Conservation (phyloP, 2,113 vertebrate species). For the Saguinus midas region DNA sequence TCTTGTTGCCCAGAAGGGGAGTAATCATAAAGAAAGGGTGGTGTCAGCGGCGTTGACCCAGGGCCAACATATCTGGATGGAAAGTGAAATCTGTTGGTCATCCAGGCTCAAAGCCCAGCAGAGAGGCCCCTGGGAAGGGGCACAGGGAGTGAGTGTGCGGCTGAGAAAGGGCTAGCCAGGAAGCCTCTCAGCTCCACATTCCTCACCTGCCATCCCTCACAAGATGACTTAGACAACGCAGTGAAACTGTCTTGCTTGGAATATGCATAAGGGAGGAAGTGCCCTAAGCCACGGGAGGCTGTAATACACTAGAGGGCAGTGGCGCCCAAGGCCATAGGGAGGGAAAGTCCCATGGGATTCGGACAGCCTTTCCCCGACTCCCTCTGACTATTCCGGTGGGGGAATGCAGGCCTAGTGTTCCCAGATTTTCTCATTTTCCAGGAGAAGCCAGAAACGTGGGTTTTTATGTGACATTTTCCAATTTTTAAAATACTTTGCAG, state of each 20-base stretch:
- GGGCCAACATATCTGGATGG: neutral
- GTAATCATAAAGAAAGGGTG: neutral
- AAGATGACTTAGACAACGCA: too few relatives aligned
- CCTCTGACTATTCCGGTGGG: neutral
- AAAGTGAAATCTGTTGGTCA: neutral
- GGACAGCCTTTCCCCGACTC: neutral
- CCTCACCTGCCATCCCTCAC: neutral
- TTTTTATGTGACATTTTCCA: neutral
- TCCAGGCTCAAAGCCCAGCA: too few relatives aligned
- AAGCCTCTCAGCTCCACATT: neutral
- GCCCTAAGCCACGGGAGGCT: neutral
- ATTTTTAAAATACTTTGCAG: neutral
- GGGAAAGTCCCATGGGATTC: neutral
- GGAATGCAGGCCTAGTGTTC: too few relatives aligned
- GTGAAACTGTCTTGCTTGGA: neutral
- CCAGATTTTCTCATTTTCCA: neutral
- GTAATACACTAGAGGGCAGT: rapidly evolving
- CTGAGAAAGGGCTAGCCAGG: neutral
- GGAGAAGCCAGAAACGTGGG: neutral
- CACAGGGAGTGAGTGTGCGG: rapidly evolving
- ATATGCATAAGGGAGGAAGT: neutral
- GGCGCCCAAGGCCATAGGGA: rapidly evolving
- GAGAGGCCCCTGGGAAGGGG: neutral
- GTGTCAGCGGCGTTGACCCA: rapidly evolving
- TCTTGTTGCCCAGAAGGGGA: slow-evolving; percentile 7